Conservation (phyloP, 2,888 invertebrate genomes). For the Acrobasis suavella region DNA sequence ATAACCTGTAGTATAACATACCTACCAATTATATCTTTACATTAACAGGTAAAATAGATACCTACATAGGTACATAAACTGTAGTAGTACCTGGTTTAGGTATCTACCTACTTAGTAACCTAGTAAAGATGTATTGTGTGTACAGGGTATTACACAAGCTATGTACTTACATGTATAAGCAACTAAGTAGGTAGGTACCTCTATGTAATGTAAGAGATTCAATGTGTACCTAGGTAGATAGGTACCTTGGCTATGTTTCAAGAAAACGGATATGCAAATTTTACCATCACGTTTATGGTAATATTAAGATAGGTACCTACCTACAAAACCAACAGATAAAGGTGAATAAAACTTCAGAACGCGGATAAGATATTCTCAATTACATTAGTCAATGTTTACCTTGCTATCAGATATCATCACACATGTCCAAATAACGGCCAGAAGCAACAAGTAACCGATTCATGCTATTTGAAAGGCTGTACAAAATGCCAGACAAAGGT, state of each 20-base stretch:
- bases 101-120: no score
- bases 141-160: no score
- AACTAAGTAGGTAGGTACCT: no score
- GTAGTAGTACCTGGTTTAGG: no score
- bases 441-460: slow-evolving; percentile 60
- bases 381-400: slow-evolving; percentile 17
- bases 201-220: no score
- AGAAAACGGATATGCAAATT: neutral
- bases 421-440: slow-evolving; percentile 38
- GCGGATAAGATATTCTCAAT: slow-evolving; percentile 11
- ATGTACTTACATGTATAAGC: no score
- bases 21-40: no score
- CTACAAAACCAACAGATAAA: slow-evolving; percentile 11
- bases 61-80: no score
- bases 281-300: neutral
- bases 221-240: no score
- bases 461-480: slow-evolving; percentile 57
- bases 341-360: slow-evolving; percentile 3
- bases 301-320: neutral
- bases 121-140: no score
- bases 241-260: neutral
- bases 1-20: no score
- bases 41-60: no score
- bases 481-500: slow-evolving; percentile 72
- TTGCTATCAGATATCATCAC: slow-evolving; percentile 34